Conservation (phyloP, 2,797 vertebrate species). For the Chanos chanos region DNA sequence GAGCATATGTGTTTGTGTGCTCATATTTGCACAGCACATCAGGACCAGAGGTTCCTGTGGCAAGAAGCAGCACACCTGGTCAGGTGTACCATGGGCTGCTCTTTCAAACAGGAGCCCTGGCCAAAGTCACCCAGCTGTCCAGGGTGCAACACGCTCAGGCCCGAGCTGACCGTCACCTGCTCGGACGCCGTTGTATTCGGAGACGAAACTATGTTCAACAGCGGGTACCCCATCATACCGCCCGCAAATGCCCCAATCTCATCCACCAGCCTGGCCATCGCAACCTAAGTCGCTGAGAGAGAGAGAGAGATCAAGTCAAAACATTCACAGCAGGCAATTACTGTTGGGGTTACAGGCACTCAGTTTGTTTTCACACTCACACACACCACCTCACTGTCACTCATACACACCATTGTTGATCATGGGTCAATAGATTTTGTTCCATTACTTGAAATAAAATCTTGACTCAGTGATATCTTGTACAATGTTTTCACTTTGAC, state of each 20-base stretch:
- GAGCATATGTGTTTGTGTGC: neutral
- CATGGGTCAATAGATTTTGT: neutral
- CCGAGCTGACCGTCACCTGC: conserved; percentile 62
- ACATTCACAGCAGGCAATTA: too few relatives aligned
- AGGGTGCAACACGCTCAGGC: conserved; percentile 75
- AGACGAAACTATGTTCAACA: conserved; percentile 81
- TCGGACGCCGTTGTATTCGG: conserved; percentile 76
- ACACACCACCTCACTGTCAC: neutral
- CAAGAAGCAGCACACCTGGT: conserved; percentile 38
- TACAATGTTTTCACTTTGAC: conserved; percentile 47
- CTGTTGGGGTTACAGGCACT: too few relatives aligned
- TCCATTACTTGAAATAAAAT: conserved; percentile 7
- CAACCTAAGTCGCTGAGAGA: conserved; percentile 79
- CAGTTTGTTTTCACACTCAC: conserved; percentile 4
- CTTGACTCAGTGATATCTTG: conserved; percentile 12
- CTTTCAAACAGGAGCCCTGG: conserved; percentile 64
- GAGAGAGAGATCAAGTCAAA: neutral
- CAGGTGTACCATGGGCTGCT: conserved; percentile 47
- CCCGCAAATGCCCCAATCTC: conserved; percentile 62
- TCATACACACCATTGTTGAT: neutral
- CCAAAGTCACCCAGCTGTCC: conserved; percentile 70
- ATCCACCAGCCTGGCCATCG: conserved; percentile 87
- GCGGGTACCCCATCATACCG: conserved; percentile 62
- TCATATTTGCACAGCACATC: conserved; percentile 57
- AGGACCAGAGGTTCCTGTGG: conserved; percentile 53